A percentile compares a stretch with the other conserved stretches of the same genome.
phyloP scores from a whole-genome alignment of 2,888 invertebrate genomes.

The Caenorhabditis auriculariae region DNA sequence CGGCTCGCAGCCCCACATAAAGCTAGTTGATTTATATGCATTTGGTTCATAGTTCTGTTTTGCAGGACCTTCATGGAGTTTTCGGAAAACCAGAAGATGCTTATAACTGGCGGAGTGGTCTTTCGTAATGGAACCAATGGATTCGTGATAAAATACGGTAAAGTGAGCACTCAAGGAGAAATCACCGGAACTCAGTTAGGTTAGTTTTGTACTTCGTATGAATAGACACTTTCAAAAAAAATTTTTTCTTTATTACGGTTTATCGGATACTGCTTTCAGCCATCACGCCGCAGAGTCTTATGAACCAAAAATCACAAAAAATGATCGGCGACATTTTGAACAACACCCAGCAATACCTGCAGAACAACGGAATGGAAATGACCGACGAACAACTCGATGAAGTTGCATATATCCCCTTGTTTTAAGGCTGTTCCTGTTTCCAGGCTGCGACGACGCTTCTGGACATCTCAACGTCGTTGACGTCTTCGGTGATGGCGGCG shows the following conservation, averaged over 20 bases:
- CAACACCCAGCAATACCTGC: slow-evolving; percentile 32
- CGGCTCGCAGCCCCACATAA: slow-evolving; percentile 9
- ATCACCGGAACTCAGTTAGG: slow-evolving; percentile 21
- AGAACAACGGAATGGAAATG: slow-evolving; percentile 35
- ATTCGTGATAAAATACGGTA: slow-evolving; percentile 37
- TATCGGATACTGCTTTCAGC: slow-evolving; percentile 10
- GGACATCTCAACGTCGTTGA: slow-evolving; percentile 23
- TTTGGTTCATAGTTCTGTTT: background rate
- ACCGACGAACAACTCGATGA: slow-evolving; percentile 30
- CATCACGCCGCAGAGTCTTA: slow-evolving; percentile 30
- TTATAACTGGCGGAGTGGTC: slow-evolving; percentile 29
- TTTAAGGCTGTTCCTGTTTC: too few species aligned
- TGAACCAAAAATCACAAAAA: slow-evolving; percentile 39
- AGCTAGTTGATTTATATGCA: slow-evolving; percentile 5
- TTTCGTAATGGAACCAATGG: slow-evolving; percentile 38
- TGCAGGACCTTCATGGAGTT: slow-evolving; percentile 24
- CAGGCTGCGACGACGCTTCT: slow-evolving; percentile 28
- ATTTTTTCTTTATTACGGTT: too few species aligned
- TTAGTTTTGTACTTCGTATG: background rate
- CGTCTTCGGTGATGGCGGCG: slow-evolving; percentile 17
- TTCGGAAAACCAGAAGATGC: slow-evolving; percentile 26
- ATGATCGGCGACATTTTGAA: slow-evolving; percentile 29
- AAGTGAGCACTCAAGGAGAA: slow-evolving; percentile 34
- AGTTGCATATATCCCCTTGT: too few species aligned
- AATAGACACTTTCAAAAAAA: background rate